These are phyloP conservation scores for Drosophila mimica DNA, from an alignment of 2,888 invertebrate genomes.

Conservation along the genomic window DNA sequence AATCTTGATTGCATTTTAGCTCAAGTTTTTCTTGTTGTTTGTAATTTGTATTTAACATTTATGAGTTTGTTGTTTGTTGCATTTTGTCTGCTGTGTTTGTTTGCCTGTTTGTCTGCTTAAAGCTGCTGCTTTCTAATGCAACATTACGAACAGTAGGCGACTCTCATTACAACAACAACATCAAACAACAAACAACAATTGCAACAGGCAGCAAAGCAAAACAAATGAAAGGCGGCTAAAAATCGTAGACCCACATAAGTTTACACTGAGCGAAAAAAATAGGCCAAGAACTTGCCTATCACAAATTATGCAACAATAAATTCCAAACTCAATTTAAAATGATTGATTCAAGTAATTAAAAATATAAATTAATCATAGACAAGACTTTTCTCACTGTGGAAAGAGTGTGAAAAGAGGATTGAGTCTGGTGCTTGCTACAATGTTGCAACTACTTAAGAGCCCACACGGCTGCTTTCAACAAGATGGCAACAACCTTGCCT, in stretches of 20 bases:
- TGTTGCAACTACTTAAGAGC: slow-evolving; percentile 68
- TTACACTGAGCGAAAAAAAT: slow-evolving; percentile 10
- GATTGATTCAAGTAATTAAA: not conserved
- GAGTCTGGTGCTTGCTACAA: slow-evolving; percentile 52
- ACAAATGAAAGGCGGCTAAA: slow-evolving; percentile 47
- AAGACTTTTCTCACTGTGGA: not conserved
- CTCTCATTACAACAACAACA: slow-evolving; percentile 26
- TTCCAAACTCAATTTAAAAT: not conserved
- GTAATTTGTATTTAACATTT: slow-evolving; percentile 17
- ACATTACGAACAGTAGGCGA: slow-evolving; percentile 46
- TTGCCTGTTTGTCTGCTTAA: slow-evolving; percentile 21
- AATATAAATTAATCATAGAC: not conserved
- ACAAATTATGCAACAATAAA: not conserved
- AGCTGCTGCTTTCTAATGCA: slow-evolving; percentile 55
- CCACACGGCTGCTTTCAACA: slow-evolving; percentile 31
- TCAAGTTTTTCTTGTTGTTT: slow-evolving; percentile 3
- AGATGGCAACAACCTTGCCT: slow-evolving; percentile 72
- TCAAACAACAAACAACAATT: slow-evolving; percentile 7
- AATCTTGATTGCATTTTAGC: slow-evolving; percentile 12
- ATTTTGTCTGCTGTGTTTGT: slow-evolving; percentile 8
- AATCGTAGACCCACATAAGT: slow-evolving; percentile 23
- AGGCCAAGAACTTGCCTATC: not conserved
- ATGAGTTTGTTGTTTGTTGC: slow-evolving; percentile 24
- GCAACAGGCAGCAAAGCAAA: slow-evolving; percentile 20
- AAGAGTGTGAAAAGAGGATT: not conserved